A percentile compares a stretch with the other conserved stretches of the same genome.
Evolutionary conservation across 2,797 vertebrate genomes (phyloP).

Genomic region (Chiroxiphia lanceolata): DNA sequence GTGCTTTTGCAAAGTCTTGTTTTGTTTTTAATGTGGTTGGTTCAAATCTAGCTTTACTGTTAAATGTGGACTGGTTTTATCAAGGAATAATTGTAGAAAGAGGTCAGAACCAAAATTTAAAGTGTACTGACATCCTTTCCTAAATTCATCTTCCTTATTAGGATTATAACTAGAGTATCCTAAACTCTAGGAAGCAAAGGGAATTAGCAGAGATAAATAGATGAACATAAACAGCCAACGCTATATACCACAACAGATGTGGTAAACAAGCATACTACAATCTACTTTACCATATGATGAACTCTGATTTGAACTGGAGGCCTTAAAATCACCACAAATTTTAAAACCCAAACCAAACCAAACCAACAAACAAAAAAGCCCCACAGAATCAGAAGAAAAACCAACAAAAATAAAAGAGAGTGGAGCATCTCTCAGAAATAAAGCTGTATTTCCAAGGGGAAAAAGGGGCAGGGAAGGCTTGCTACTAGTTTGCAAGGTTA

Average conservation of each 20-base stretch:
- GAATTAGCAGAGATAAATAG: background rate
- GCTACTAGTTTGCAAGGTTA: background rate
- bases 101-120: background rate
- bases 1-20: background rate
- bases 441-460: background rate
- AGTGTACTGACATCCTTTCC: background rate
- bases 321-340: background rate
- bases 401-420: no score
- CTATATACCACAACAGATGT: background rate
- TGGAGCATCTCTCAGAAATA: background rate
- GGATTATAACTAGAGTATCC: background rate
- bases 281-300: background rate
- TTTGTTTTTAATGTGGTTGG: background rate
- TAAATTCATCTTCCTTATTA: background rate
- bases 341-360: background rate
- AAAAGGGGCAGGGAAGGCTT: background rate
- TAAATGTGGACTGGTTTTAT: background rate
- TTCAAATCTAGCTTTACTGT: background rate
- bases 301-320: background rate
- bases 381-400: background rate
- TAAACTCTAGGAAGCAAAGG: background rate
- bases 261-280: background rate
- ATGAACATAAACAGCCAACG: fast-evolving
- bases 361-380: no score
- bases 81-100: background rate